Percentiles rank a stretch among this genome's conserved stretches.
Evolutionary conservation across 2,113 vertebrate genomes (phyloP).

Genomic region (Strix uralensis): DNA sequence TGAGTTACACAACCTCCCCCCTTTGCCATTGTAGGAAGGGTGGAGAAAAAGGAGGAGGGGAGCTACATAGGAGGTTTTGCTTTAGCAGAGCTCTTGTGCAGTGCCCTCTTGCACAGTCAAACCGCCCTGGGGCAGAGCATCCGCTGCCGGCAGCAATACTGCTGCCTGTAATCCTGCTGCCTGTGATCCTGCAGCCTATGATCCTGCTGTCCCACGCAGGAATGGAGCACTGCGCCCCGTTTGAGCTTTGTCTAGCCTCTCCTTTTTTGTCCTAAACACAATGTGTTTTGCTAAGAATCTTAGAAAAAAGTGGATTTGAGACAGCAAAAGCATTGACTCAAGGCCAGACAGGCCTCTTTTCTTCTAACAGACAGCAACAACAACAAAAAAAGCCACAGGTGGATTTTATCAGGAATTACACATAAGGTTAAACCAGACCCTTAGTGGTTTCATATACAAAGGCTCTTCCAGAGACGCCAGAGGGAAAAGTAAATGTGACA

Average conservation of each 20-base stretch:
- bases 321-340: neutral
- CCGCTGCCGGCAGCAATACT: neutral
- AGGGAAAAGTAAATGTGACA: neutral
- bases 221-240: neutral
- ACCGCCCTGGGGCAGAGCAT: neutral
- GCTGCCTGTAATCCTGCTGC: neutral
- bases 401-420: neutral
- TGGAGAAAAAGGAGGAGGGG: neutral
- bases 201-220: neutral
- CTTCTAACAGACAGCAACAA: neutral
- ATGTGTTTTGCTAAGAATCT: neutral
- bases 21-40: neutral
- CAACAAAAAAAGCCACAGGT: rapidly evolving
- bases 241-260: neutral
- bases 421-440: neutral
- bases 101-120: neutral
- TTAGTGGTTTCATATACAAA: neutral
- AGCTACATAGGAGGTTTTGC: neutral
- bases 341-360: neutral
- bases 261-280: neutral
- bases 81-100: neutral
- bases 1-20: neutral
- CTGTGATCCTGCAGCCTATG: neutral
- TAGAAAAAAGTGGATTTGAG: neutral
- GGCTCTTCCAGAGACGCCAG: neutral